Conservation (phyloP, 2,113 vertebrate species). For the Thymallus thymallus region DNA sequence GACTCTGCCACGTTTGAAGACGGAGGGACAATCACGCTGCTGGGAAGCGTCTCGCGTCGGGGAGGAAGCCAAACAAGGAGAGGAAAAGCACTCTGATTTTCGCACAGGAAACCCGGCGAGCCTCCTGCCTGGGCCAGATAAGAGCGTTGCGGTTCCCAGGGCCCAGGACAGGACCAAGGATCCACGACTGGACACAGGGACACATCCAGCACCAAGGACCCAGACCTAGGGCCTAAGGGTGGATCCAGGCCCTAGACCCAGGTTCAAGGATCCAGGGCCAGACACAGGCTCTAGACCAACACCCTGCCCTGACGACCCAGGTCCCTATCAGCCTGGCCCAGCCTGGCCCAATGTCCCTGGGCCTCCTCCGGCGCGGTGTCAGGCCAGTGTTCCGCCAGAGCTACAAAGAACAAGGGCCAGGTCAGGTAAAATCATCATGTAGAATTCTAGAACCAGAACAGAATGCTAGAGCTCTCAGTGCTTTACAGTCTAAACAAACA, state of each 20-base stretch:
- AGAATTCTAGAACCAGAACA: neutral
- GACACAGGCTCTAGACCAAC: too few species aligned
- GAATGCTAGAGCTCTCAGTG: too few species aligned
- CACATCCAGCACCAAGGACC: too few species aligned
- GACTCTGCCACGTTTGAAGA: constrained; percentile 99
- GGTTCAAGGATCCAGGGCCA: too few species aligned
- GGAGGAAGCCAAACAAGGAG: constrained; percentile 99
- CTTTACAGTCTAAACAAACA: too few species aligned
- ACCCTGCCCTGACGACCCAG: constrained; percentile 67
- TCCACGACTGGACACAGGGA: neutral
- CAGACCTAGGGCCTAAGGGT: too few species aligned
- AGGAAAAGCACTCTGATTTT: constrained; percentile 99
- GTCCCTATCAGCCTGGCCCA: constrained; percentile 80
- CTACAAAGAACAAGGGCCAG: constrained; percentile 77
- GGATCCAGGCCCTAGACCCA: too few species aligned
- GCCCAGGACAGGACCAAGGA: constrained; percentile 77
- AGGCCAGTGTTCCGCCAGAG: constrained; percentile 69
- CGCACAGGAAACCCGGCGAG: constrained; percentile 95
- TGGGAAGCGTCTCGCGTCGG: constrained; percentile 97
- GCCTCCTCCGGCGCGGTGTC: constrained; percentile 74
- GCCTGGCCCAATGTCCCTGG: constrained; percentile 80
- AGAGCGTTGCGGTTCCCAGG: constrained; percentile 94
- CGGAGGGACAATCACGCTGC: constrained; percentile 98
- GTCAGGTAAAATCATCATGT: constrained; percentile 70
- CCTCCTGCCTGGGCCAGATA: constrained; percentile 98